Evolutionary conservation across 2,888 invertebrate species (phyloP), one percentile per base, ranked within the genome.

Genomic region (Stenodera caucasica): DNA sequence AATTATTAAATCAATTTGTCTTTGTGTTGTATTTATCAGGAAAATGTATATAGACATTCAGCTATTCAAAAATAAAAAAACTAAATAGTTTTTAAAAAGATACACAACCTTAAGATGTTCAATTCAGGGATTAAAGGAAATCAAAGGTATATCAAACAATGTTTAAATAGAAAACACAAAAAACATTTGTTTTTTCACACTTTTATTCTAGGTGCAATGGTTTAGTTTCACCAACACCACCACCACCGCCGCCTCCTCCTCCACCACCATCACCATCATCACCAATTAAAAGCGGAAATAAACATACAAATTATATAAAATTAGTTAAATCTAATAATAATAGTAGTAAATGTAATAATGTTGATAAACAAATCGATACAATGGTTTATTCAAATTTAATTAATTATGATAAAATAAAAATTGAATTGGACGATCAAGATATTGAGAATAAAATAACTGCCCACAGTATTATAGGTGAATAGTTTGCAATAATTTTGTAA

Each of bases 401-500:
- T 64, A 63, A 15, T 52, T 51, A 61, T 60, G 51, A 64, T 60
- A 70, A 73, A 68, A 67, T 75, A 63, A 75, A 73, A 67, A 57
- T 70, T 51, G 69, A 72, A 63, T 53, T 57, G 51, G 71, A 69
- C 45, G 67, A 69, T 49, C 65, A 71, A 57, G 71, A 75, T 63
- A 70, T 68, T 55, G 75, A 77, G 64, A 71, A 73, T 63, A 77
- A 75, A 68, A 71, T 73, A 68, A 72, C 75, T 75, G 73, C 77
- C 68, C 77, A 78, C 80, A 80, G 80, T 80, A 80, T 80, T 80
- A 80, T 80, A 79, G 79, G 79, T 80, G 64, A 69, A 67, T 51
- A 23, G 11, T 21, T n/a, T n/a, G n/a, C n/a, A n/a, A 56, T 33
- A 32, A 9, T 55, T n/a, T 37, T 14, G 11, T 55, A 15, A 33